Conservation (phyloP, 1,140 invertebrate species). For the Phenacoccus solenopsis region DNA sequence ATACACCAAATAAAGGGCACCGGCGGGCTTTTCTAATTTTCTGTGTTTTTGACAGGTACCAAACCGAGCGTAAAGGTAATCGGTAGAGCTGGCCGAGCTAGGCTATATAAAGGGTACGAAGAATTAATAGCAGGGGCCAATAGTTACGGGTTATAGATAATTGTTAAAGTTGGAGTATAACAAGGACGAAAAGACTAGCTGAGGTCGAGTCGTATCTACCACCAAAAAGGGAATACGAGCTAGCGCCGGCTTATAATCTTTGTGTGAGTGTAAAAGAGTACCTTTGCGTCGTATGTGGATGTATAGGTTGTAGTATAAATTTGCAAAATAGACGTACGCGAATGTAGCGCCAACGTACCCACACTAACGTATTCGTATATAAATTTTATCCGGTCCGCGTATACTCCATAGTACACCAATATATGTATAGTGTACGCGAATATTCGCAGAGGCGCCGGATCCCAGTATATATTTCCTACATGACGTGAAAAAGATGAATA, state of each 20-base stretch:
- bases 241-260: no score
- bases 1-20: no score
- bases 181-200: background rate
- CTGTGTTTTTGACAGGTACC: background rate
- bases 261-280: no score
- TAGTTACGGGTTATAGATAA: background rate
- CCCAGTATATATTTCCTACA: background rate
- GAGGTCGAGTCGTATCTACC: background rate
- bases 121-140: background rate
- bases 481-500: slow-evolving; percentile 2
- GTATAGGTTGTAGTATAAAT: background rate
- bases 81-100: background rate
- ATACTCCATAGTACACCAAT: background rate
- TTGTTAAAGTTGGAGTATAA: background rate
- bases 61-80: background rate
- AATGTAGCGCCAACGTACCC: background rate
- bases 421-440: no score
- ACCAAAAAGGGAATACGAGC: background rate
- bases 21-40: background rate
- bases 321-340: background rate
- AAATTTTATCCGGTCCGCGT: background rate
- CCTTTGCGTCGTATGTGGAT: no score
- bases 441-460: background rate
- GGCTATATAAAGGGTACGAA: no score
- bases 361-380: background rate